Conservation (phyloP, 2,797 vertebrate genomes). For the Setipinna tenuifilis region DNA sequence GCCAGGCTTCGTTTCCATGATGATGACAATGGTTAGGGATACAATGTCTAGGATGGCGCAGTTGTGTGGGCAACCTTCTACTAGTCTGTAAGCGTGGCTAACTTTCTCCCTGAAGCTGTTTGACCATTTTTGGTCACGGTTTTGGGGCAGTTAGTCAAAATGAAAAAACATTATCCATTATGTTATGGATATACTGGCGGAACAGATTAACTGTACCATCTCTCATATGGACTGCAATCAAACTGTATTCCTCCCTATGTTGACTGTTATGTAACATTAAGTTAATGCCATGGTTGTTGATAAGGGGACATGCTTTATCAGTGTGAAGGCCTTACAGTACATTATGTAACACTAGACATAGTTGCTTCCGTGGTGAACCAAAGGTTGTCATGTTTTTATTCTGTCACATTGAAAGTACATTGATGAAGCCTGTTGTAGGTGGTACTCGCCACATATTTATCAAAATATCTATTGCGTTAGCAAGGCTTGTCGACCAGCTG, state of each 20-base stretch:
- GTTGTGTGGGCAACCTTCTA: background rate
- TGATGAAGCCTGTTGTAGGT: background rate
- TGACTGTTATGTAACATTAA: background rate
- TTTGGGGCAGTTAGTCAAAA: conserved; percentile 33
- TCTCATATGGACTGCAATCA: background rate
- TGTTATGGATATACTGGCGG: background rate
- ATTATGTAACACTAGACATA: background rate
- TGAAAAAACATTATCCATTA: background rate
- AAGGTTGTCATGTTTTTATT: background rate
- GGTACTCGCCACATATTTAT: background rate
- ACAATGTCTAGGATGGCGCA: background rate
- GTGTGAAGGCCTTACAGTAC: background rate
- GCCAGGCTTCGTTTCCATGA: background rate
- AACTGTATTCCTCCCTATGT: background rate
- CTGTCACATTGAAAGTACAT: no score
- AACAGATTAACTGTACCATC: background rate
- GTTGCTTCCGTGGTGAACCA: background rate
- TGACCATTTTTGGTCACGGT: conserved; percentile 65
- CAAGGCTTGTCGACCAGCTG: background rate
- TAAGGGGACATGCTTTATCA: background rate
- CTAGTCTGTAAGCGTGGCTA: conserved; percentile 36
- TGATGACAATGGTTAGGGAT: conserved; percentile 5
- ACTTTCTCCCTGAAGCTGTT: conserved; percentile 26
- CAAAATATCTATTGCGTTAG: background rate
- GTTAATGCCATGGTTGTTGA: background rate